These are phyloP conservation scores for Drosophila oshimai DNA, from an alignment of 1,140 invertebrate species.

Conservation along the genomic window DNA sequence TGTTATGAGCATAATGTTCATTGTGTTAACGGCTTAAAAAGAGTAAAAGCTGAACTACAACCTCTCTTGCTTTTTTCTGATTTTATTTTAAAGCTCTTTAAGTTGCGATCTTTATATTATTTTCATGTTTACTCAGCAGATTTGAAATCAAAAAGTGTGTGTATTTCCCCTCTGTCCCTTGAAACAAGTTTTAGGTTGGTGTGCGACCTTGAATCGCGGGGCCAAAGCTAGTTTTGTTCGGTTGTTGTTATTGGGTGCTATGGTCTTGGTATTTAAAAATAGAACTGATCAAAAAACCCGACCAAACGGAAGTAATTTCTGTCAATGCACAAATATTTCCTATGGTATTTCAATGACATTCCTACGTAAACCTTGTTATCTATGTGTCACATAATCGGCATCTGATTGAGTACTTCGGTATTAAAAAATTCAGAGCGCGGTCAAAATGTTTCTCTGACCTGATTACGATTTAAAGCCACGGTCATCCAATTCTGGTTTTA, in stretches of 20 bases:
- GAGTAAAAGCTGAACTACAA: conserved; percentile 33
- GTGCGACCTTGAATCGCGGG: conserved; percentile 55
- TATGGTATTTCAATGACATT: not conserved
- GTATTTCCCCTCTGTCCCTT: conserved; percentile 9
- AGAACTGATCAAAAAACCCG: conserved; percentile 4
- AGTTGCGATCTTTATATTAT: not conserved
- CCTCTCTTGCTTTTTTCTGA: conserved; percentile 5
- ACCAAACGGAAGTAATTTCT: conserved; percentile 23
- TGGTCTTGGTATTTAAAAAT: conserved; percentile 25
- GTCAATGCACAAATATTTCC: not conserved
- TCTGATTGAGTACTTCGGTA: conserved; percentile 15
- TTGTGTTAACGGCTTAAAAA: conserved; percentile 11
- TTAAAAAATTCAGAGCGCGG: conserved; percentile 47
- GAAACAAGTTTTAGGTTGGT: conserved; percentile 54
- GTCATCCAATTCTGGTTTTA: conserved; percentile 18
- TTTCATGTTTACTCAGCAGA: conserved; percentile 33
- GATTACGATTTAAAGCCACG: conserved; percentile 1
- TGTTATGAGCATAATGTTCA: not conserved
- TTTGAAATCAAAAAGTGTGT: not conserved
- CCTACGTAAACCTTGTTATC: not conserved
- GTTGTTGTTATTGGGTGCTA: conserved; percentile 29
- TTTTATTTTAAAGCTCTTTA: not conserved
- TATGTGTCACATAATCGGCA: conserved; percentile 38
- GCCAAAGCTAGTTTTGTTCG: conserved; percentile 27
- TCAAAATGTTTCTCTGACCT: conserved; percentile 15